Evolutionary conservation across 2,888 invertebrate genomes (phyloP), one percentile per base, ranked within the genome.

Genomic region (Drosophila pseudotalamancana): DNA sequence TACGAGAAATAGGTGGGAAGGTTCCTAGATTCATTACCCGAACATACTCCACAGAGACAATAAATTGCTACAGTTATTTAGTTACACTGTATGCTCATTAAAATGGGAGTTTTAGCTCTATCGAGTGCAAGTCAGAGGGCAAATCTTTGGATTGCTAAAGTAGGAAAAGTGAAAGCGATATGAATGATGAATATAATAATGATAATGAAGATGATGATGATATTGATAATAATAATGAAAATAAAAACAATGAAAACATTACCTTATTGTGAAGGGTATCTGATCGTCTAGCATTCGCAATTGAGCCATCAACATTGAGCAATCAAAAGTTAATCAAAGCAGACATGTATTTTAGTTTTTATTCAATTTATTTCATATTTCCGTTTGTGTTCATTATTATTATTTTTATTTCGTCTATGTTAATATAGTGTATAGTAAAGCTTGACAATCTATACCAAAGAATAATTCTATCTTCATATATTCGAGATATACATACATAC

Each of bases 391-490:
- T 65, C 59, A 49, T 75, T 48, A 56, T 21, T 60, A 40, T 75
- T 45, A 61, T 76, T 68, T 77, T 83, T 81, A 70, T 77, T 64
- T 59, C 78, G 73, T 80, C 87, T 80, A 86, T 76, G 61, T 86
- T 55, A 60, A 75, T 74, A 64, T 84, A 82, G 68, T 87, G 77
- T 82, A 76, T 83, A 79, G 86, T 83, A 83, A 83, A 83, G 82
- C 82, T 83, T 86, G 88, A 87, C 86, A 87, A 83, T 83, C 80
- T 87, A 83, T 80, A 63, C 69, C 75, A 63, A 73, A 75, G 77
- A 35, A 77, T 81, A 87, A 87, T 81, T 67, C 76, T 75, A 75
- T 85, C 63, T 66, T 84, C 62, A 50, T 80, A 69, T 79, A 48
- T 60, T 63, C 56, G 39, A 48, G 68, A 59, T 53, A 63, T 53